Base-by-base conservation (phyloP, 2,797 vertebrate genomes). In the Silurus lanzhouensis region DNA sequence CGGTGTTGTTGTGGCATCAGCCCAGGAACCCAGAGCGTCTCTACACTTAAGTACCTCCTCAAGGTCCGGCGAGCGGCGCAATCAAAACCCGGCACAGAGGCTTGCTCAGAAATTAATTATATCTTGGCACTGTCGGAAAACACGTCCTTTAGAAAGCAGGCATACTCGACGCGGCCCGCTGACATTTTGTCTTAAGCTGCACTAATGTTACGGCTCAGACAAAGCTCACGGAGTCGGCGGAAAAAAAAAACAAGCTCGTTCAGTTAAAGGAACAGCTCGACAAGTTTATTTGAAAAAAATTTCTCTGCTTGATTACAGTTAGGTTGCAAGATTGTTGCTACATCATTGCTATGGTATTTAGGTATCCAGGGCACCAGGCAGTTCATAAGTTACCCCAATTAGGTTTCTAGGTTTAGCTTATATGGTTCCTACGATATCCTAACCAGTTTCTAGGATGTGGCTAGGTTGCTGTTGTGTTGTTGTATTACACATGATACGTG, bases 1-100 rank as follows among this genome's bases (percentile, higher is more conserved):
- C 20, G 1, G n/a, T 57, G 25, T 57, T 81, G 48, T 15, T 14
- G 15, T 81, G 66, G 88, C 84, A 55, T 52, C 44, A 0, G 27
- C 25, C 76, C 61, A 80, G 57, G 31, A 80, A 38, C 38, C 3
- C n/a, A 55, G 63, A 81, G 77, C 66, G 66, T 68, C 58, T 64
- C 80, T 81, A 55, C 82, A 81, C 77, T 83, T 66, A 83, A 84
- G 77, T 84, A 46, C 48, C 70, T 87, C 82, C 86, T 84, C 20
- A 27, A 84, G 60, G 60, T 80, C 27, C 67, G 14, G n/a, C 60
- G 31, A 84, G 57, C 52, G 2, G 52, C 70, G 55, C 68, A 60
- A 75, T 84, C 48, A 52, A 10, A 68, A 84, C 60, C 68, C 10
- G 75, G 68, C 85, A 13, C 68, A 57, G 38, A 72, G 82, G 48